Percentiles rank a stretch among this genome's conserved stretches.
These are phyloP conservation scores for Ellobius talpinus DNA, from an alignment of 2,113 vertebrate species.

Conservation along the genomic window DNA sequence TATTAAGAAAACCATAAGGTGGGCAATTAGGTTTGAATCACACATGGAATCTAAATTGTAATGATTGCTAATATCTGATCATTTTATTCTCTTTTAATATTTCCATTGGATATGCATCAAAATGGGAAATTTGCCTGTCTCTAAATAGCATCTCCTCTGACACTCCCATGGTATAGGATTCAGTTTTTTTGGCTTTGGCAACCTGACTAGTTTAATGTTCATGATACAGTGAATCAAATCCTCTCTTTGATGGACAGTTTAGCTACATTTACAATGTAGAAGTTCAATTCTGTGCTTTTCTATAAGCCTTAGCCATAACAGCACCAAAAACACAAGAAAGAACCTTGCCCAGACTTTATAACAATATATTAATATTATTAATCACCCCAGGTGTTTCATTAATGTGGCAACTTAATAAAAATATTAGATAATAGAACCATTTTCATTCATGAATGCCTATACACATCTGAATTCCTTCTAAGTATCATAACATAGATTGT, in stretches of 20 bases:
- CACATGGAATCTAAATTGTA: neutral
- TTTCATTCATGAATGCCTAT: neutral
- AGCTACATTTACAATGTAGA: no score
- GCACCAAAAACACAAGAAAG: neutral
- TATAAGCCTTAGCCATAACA: neutral
- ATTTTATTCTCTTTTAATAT: neutral
- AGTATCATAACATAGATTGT: neutral
- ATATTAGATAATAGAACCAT: neutral
- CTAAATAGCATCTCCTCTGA: neutral
- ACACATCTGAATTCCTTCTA: neutral
- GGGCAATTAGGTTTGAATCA: neutral
- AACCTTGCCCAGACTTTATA: neutral
- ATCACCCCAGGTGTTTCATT: neutral
- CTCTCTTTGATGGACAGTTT: neutral
- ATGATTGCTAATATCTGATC: neutral
- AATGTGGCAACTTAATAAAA: neutral
- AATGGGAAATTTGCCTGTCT: neutral
- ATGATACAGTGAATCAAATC: neutral
- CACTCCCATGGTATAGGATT: neutral
- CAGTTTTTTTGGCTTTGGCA: neutral
- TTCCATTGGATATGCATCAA: neutral
- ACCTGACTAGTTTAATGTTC: neutral
- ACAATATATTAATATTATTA: neutral
- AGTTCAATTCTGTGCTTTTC: neutral
- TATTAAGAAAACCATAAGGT: neutral